phyloP scores from a whole-genome alignment of 2,797 vertebrate species.

The Microchirus variegatus region DNA sequence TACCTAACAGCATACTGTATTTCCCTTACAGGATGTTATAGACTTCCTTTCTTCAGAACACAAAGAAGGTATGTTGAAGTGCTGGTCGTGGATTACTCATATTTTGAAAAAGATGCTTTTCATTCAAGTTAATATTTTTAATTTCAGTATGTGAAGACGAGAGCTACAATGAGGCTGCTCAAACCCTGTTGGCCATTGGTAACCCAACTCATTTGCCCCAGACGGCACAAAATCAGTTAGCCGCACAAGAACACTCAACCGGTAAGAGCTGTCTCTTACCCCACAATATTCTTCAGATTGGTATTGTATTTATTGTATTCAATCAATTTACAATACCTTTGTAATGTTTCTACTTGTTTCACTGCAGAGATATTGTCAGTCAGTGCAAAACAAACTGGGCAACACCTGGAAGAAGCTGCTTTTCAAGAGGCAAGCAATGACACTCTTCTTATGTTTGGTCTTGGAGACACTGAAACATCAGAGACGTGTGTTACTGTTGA shows the following conservation, averaged over 20 bases:
- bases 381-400: constrained; percentile 34
- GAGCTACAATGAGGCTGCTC: constrained; percentile 92
- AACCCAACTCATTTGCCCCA: constrained; percentile 75
- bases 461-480: constrained; percentile 17
- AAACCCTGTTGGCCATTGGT: constrained; percentile 91
- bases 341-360: constrained; percentile 7
- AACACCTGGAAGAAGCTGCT: constrained; percentile 27
- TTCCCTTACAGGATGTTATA: constrained; percentile 82
- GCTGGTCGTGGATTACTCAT: not conserved
- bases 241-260: constrained; percentile 10
- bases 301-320: not conserved
- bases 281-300: not conserved
- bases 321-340: not conserved
- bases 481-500: not conserved
- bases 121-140: not conserved
- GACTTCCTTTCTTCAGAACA: constrained; percentile 77
- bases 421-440: constrained; percentile 22
- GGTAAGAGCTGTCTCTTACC: constrained; percentile 43
- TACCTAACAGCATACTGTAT: not conserved
- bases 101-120: not conserved
- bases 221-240: constrained; percentile 26
- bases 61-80: constrained; percentile 83
- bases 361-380: constrained; percentile 36
- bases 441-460: not conserved
- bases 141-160: constrained; percentile 73